Evolutionary conservation across 2,888 invertebrate species (phyloP).

Genomic region (Diarsia mendica): DNA sequence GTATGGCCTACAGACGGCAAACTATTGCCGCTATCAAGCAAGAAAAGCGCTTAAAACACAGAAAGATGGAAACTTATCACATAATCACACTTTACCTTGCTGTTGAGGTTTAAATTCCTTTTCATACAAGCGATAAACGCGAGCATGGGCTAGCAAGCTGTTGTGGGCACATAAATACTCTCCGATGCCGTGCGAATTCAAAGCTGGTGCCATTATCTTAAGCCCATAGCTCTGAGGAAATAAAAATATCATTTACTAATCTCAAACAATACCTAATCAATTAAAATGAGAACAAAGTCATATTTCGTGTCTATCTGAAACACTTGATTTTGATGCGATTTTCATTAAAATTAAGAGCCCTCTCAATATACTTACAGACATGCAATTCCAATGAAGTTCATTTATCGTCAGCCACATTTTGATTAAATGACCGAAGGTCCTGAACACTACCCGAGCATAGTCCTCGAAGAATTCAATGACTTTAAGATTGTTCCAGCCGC

Average conservation of each 20-base stretch:
- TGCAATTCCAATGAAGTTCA: constrained; percentile 91
- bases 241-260: neutral
- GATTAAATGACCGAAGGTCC: constrained; percentile 91
- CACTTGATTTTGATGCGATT: neutral
- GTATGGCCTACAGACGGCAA: neutral
- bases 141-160: constrained; percentile 91
- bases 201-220: constrained; percentile 89
- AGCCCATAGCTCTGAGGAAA: constrained; percentile 85
- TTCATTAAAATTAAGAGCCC: neutral
- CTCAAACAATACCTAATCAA: neutral
- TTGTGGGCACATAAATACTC: constrained; percentile 92
- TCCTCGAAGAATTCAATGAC: constrained; percentile 89
- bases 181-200: constrained; percentile 85
- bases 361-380: constrained; percentile 74
- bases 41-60: neutral
- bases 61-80: neutral
- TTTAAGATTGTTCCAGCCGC: constrained; percentile 89
- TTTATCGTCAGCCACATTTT: constrained; percentile 94
- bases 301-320: neutral
- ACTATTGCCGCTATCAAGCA: neutral
- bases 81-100: constrained; percentile 80
- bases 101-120: constrained; percentile 87
- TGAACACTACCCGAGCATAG: constrained; percentile 89
- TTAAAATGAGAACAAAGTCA: neutral
- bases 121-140: constrained; percentile 91